phyloP scores from a whole-genome alignment of 2,888 invertebrate species.

The Thera britannica region DNA sequence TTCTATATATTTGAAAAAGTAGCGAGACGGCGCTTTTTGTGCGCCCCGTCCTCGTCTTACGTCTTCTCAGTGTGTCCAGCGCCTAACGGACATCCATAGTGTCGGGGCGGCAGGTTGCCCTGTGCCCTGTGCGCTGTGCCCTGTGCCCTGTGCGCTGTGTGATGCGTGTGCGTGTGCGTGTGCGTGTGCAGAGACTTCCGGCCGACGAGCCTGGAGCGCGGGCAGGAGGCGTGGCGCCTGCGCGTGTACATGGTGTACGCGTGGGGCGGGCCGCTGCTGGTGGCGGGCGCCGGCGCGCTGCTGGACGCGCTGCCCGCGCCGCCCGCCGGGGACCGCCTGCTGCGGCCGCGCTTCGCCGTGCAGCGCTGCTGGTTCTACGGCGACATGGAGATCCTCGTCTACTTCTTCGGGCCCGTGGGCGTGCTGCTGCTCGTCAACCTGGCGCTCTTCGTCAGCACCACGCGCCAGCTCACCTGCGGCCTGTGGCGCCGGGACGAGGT shows the following conservation, averaged over 20 bases:
- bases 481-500: conserved; percentile 95
- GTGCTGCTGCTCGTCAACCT: conserved; percentile 91
- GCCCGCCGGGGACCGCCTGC: conserved; percentile 83
- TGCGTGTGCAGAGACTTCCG: conserved; percentile 88
- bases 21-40: no score
- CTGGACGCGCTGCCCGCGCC: conserved; percentile 86
- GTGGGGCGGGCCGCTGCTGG: conserved; percentile 92
- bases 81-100: no score
- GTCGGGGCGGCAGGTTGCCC: no score
- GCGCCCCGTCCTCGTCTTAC: no score
- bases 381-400: conserved; percentile 91
- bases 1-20: no score
- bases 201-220: conserved; percentile 93
- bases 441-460: conserved; percentile 91
- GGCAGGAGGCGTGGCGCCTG: conserved; percentile 92
- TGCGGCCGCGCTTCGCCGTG: conserved; percentile 92
- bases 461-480: conserved; percentile 93
- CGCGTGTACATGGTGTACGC: conserved; percentile 93
- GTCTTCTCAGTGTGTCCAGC: no score
- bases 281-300: conserved; percentile 89
- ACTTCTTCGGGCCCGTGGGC: conserved; percentile 94
- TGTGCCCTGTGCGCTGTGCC: no score
- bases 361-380: conserved; percentile 94
- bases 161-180: background rate
- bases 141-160: no score